A percentile compares a stretch with the other conserved stretches of the same genome.
Conservation (phyloP, 2,888 invertebrate species). For the Coenonympha glycerion region DNA sequence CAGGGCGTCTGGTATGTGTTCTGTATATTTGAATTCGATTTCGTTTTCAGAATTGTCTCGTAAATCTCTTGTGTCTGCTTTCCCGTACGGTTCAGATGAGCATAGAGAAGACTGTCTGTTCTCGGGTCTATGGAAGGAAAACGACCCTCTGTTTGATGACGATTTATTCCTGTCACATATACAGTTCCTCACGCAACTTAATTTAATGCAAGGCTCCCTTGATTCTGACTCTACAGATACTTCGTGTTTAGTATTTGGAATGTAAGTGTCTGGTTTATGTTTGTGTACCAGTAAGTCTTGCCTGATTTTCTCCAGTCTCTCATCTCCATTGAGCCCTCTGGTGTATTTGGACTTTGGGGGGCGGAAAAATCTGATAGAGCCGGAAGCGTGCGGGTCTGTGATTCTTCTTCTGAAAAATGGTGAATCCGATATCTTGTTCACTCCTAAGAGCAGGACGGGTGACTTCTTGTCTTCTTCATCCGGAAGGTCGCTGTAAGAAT, state of each 20-base stretch:
- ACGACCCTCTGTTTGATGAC: slow-evolving; percentile 60
- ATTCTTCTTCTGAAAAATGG: slow-evolving; percentile 62
- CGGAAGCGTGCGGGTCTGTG: slow-evolving; percentile 54
- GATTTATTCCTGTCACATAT: slow-evolving; percentile 60
- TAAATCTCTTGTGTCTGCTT: slow-evolving; percentile 39
- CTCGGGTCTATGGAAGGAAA: slow-evolving; percentile 65
- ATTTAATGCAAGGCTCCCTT: slow-evolving; percentile 46
- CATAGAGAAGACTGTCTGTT: slow-evolving; percentile 49
- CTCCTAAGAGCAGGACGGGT: slow-evolving; percentile 77
- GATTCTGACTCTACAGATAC: slow-evolving; percentile 54
- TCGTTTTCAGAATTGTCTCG: slow-evolving; percentile 66
- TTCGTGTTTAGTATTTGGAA: slow-evolving; percentile 56
- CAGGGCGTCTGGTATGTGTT: slow-evolving; percentile 63
- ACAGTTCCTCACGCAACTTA: slow-evolving; percentile 62
- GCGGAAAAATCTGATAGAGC: slow-evolving; percentile 64
- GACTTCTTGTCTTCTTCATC: slow-evolving; percentile 77
- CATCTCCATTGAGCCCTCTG: slow-evolving; percentile 64
- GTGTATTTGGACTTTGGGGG: slow-evolving; percentile 68
- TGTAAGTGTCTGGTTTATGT: slow-evolving; percentile 61
- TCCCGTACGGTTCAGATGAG: slow-evolving; percentile 50
- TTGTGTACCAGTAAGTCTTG: slow-evolving; percentile 66
- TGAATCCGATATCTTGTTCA: slow-evolving; percentile 74
- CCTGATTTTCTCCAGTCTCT: slow-evolving; percentile 64
- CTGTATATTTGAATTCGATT: slow-evolving; percentile 68
- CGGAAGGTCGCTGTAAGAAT: slow-evolving; percentile 76